Percentiles rank a stretch among this genome's conserved stretches.
phyloP scores from a whole-genome alignment of 1,140 invertebrate genomes.

The Ostrea edulis region DNA sequence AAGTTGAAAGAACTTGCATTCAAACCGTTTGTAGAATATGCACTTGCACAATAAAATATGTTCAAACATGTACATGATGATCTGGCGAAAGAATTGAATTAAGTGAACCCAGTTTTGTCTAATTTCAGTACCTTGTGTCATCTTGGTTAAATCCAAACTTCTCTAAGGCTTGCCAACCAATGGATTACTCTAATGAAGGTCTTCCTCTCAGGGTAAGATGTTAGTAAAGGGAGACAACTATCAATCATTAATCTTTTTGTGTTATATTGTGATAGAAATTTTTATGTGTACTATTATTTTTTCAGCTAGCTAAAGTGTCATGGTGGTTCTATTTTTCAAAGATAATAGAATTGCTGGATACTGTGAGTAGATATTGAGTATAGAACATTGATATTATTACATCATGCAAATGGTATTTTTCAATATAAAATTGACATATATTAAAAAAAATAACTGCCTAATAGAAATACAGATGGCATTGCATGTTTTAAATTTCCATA shows the following conservation, averaged over 20 bases:
- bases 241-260: not conserved
- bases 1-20: too few species aligned
- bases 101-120: not conserved
- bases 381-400: too few species aligned
- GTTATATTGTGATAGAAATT: not conserved
- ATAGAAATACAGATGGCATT: not conserved
- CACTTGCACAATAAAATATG: too few species aligned
- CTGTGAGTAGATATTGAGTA: constrained; percentile 78
- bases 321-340: constrained; percentile 99
- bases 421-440: not conserved
- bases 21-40: too few species aligned
- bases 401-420: too few species aligned
- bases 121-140: constrained; percentile 65
- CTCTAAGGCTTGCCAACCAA: constrained; percentile 74
- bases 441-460: not conserved
- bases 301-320: constrained; percentile 89
- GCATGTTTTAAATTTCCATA: too few species aligned
- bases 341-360: constrained; percentile 97
- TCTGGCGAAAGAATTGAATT: too few species aligned
- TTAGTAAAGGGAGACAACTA: not conserved
- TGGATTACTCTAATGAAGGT: constrained; percentile 64
- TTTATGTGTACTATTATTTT: constrained; percentile 74
- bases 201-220: constrained; percentile 55
- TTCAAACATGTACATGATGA: too few species aligned
- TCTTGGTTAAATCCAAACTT: constrained; percentile 86